phyloP scores from a whole-genome alignment of 2,113 vertebrate species.

The Chloropsis hardwickii region DNA sequence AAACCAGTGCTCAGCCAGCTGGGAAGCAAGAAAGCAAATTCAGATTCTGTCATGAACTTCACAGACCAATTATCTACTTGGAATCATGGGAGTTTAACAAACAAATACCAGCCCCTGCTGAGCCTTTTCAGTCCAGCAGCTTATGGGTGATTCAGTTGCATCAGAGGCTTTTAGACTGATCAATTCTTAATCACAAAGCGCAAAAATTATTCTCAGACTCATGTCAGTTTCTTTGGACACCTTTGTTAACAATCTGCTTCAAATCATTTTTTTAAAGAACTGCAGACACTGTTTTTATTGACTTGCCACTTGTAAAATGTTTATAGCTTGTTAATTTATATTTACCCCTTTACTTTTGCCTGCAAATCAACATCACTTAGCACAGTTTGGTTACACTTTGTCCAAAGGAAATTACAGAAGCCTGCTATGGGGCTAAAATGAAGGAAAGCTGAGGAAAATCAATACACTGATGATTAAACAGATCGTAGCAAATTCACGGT shows the following conservation, averaged over 20 bases:
- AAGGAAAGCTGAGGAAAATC: slow-evolving; percentile 87
- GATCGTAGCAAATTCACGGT: slow-evolving; percentile 91
- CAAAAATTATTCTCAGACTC: slow-evolving; percentile 84
- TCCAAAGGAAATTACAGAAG: slow-evolving; percentile 84
- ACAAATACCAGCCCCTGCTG: slow-evolving; percentile 92
- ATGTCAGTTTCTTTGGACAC: slow-evolving; percentile 82
- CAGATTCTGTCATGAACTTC: slow-evolving; percentile 90
- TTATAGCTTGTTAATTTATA: slow-evolving; percentile 89
- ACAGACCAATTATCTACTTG: slow-evolving; percentile 96
- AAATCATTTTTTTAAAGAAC: slow-evolving; percentile 79
- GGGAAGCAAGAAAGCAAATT: slow-evolving; percentile 86
- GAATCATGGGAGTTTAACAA: slow-evolving; percentile 96
- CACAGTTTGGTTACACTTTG: slow-evolving; percentile 88
- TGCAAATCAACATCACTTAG: slow-evolving; percentile 87
- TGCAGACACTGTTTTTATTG: slow-evolving; percentile 85
- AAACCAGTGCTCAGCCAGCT: slow-evolving; percentile 85
- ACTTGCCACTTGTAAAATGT: slow-evolving; percentile 86
- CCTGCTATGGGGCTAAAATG: slow-evolving; percentile 85
- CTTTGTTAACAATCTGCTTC: slow-evolving; percentile 82
- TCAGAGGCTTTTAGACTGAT: slow-evolving; percentile 88
- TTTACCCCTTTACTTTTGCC: slow-evolving; percentile 88
- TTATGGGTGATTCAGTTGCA: slow-evolving; percentile 86
- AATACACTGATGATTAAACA: slow-evolving; percentile 91
- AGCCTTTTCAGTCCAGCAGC: slow-evolving; percentile 83
- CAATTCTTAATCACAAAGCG: slow-evolving; percentile 90